phyloP scores from a whole-genome alignment of 2,888 invertebrate species.

The Alloplasta piceator region DNA sequence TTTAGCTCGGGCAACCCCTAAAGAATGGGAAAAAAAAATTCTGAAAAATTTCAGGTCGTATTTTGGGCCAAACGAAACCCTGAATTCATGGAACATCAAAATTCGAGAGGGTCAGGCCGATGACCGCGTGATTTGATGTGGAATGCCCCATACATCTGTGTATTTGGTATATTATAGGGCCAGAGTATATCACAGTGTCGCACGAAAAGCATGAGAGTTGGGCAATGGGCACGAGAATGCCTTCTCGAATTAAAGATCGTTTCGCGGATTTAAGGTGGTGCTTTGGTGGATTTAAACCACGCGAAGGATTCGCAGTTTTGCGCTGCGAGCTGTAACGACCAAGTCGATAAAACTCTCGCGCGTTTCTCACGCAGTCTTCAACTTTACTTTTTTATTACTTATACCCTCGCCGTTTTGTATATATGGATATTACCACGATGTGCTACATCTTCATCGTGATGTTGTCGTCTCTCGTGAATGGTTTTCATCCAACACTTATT shows the following conservation, averaged over 20 bases:
- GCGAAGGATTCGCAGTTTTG: slow-evolving; percentile 38
- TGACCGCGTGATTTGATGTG: too few relatives aligned
- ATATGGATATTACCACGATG: slow-evolving; percentile 2
- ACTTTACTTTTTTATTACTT: slow-evolving; percentile 13
- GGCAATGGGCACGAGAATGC: slow-evolving; percentile 1
- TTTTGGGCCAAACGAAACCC: too few relatives aligned
- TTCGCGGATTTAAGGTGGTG: slow-evolving; percentile 70
- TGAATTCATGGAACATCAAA: too few relatives aligned
- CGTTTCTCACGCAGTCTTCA: slow-evolving; percentile 48
- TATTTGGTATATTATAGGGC: neutral
- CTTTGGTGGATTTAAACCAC: slow-evolving; percentile 72
- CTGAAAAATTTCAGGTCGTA: too few relatives aligned
- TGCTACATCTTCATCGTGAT: slow-evolving; percentile 28
- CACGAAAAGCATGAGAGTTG: neutral
- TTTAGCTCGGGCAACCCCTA: too few relatives aligned
- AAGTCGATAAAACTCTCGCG: slow-evolving; percentile 66
- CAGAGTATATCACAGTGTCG: neutral
- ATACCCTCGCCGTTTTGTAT: neutral
- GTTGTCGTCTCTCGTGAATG: slow-evolving; percentile 8
- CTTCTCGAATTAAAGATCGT: slow-evolving; percentile 76
- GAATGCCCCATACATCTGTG: too few relatives aligned
- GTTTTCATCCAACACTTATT: slow-evolving; percentile 33
- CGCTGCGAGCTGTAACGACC: slow-evolving; percentile 52
- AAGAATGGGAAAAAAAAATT: too few relatives aligned
- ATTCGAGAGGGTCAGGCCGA: too few relatives aligned